Evolutionary conservation across 2,888 invertebrate genomes (phyloP).

Genomic region (Lissocephala sabroskyi): DNA sequence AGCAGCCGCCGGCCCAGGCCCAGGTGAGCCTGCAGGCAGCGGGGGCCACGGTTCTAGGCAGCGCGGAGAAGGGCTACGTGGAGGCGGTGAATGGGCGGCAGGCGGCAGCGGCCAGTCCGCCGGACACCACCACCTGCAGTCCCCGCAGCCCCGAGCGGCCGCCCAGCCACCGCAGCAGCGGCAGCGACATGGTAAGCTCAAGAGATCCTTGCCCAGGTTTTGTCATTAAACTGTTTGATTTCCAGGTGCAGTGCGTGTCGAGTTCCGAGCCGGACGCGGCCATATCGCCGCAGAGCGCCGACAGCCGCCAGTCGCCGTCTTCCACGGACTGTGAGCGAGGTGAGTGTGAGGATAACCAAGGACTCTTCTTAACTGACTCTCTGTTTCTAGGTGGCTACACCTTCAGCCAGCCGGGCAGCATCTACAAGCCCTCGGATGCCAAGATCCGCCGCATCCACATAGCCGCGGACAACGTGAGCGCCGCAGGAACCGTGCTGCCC

Average conservation of each 20-base stretch:
- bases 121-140: constrained; percentile 89
- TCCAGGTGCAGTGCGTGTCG: constrained; percentile 90
- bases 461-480: constrained; percentile 32
- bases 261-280: constrained; percentile 86
- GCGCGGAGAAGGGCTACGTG: constrained; percentile 1
- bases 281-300: constrained; percentile 72
- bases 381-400: too few species aligned
- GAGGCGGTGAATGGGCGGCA: constrained; percentile 40
- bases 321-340: constrained; percentile 71
- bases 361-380: too few species aligned
- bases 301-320: constrained; percentile 71
- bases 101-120: constrained; percentile 77
- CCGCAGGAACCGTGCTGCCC: background rate
- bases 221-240: too few species aligned
- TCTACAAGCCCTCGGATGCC: constrained; percentile 70
- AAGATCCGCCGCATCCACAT: constrained; percentile 68
- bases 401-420: constrained; percentile 57
- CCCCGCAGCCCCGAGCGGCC: constrained; percentile 78
- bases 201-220: background rate
- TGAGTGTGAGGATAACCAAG: constrained; percentile 36
- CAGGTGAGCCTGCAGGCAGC: constrained; percentile 59
- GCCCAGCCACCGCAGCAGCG: constrained; percentile 71
- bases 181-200: constrained; percentile 71
- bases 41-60: constrained; percentile 26
- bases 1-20: constrained; percentile 72